Percentiles rank a stretch among this genome's conserved stretches.
Conservation (phyloP, 2,888 invertebrate genomes). For the Drosophila subquinaria region DNA sequence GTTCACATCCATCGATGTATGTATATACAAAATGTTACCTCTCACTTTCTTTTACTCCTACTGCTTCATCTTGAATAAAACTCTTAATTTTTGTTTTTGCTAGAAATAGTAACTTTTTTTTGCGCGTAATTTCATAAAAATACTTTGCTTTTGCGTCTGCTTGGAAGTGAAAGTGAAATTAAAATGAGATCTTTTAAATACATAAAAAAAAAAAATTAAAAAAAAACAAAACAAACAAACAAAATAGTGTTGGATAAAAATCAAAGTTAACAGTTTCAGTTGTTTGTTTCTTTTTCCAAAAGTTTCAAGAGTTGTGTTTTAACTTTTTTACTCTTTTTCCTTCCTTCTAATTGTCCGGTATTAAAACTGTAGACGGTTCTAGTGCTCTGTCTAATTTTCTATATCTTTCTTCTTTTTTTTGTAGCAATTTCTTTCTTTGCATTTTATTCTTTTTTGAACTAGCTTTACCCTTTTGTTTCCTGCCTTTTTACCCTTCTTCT, state of each 20-base stretch:
- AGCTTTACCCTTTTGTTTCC: neutral
- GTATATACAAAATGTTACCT: conserved; percentile 39
- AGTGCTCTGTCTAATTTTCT: neutral
- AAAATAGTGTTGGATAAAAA: conserved; percentile 6
- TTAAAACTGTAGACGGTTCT: neutral
- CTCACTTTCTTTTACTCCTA: conserved; percentile 4
- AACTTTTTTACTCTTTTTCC: neutral
- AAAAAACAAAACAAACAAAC: conserved; percentile 9
- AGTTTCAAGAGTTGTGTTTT: conserved; percentile 3
- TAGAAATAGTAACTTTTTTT: conserved; percentile 65
- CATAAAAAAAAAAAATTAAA: conserved; percentile 42
- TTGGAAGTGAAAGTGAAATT: conserved; percentile 66
- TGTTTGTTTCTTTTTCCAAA: conserved; percentile 10
- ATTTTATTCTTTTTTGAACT: neutral
- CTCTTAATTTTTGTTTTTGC: conserved; percentile 15
- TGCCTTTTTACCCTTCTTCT: neutral
- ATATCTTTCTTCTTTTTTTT: neutral
- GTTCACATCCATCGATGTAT: conserved; percentile 35
- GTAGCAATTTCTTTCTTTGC: neutral
- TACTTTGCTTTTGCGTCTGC: conserved; percentile 76
- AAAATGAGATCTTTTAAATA: conserved; percentile 71
- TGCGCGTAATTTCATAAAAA: conserved; percentile 73
- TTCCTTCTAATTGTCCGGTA: neutral
- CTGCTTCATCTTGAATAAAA: conserved; percentile 1
- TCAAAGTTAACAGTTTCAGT: conserved; percentile 20